A percentile compares a stretch with the other conserved stretches of the same genome.
Evolutionary conservation across 2,113 vertebrate species (phyloP).

Genomic region (Odontesthes bonariensis): DNA sequence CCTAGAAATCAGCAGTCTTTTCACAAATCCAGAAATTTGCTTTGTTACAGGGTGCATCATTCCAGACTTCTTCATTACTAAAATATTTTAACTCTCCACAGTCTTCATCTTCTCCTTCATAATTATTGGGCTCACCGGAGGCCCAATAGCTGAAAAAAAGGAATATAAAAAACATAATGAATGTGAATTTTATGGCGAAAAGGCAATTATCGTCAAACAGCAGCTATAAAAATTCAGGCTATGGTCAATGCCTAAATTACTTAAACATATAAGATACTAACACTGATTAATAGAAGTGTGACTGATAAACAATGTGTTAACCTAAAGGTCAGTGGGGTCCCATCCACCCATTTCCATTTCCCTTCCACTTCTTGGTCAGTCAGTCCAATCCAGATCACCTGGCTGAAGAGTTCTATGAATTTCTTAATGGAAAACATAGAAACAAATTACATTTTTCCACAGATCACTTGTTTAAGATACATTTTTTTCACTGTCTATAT

Average conservation of each 20-base stretch:
- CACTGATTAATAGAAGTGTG: not conserved
- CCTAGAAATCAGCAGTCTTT: not conserved
- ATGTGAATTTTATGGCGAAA: not conserved
- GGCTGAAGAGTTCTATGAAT: not conserved
- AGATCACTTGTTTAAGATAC: not conserved
- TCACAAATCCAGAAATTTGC: conserved; percentile 31
- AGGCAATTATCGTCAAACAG: not conserved
- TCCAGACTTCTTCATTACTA: not conserved
- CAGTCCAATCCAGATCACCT: not conserved
- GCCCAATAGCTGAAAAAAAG: conserved; percentile 28
- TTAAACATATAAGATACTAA: not conserved
- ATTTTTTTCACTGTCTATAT: no score
- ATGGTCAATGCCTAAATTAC: not conserved
- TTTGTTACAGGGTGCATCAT: accelerated
- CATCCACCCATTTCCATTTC: conserved; percentile 38
- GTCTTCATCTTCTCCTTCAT: accelerated
- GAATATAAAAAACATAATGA: no score
- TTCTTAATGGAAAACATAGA: not conserved
- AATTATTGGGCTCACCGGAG: not conserved
- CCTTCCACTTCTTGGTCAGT: not conserved
- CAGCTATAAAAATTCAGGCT: not conserved
- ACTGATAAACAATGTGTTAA: not conserved
- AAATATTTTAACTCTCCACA: not conserved
- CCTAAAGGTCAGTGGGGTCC: not conserved
- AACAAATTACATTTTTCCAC: not conserved